A percentile compares a stretch with the other conserved stretches of the same genome.
Conservation (phyloP, 2,797 vertebrate species). For the Argentina silus region DNA sequence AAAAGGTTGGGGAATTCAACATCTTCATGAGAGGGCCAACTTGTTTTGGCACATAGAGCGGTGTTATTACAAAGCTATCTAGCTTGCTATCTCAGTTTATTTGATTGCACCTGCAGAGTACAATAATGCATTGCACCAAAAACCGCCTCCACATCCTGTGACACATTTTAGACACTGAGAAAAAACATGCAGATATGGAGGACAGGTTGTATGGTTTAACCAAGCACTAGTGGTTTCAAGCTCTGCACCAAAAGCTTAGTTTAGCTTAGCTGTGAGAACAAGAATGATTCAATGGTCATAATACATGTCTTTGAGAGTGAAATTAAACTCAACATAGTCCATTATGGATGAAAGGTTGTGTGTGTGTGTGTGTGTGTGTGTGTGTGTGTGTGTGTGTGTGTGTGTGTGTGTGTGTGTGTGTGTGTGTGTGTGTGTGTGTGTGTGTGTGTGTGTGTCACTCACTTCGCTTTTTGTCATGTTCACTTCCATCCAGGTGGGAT, state of each 20-base stretch:
- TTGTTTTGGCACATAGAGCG: neutral
- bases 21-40: neutral
- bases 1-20: neutral
- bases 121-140: slow-evolving; percentile 11
- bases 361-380: neutral
- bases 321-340: neutral
- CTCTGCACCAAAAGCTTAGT: slow-evolving; percentile 6
- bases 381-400: neutral
- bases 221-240: neutral
- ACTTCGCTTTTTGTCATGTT: slow-evolving; percentile 5
- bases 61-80: neutral
- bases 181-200: neutral
- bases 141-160: slow-evolving; percentile 66
- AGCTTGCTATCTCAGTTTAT: slow-evolving; percentile 1
- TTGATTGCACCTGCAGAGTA: slow-evolving; percentile 57
- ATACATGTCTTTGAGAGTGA: neutral
- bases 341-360: neutral
- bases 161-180: slow-evolving; percentile 18
- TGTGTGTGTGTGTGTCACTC: neutral
- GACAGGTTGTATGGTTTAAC: neutral
- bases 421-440: neutral
- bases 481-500: neutral
- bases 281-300: neutral
- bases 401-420: neutral
- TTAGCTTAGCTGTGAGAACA: neutral